Percentiles rank a stretch among this genome's conserved stretches.
phyloP scores from a whole-genome alignment of 2,797 vertebrate species.

The Pelobates cultripes region DNA sequence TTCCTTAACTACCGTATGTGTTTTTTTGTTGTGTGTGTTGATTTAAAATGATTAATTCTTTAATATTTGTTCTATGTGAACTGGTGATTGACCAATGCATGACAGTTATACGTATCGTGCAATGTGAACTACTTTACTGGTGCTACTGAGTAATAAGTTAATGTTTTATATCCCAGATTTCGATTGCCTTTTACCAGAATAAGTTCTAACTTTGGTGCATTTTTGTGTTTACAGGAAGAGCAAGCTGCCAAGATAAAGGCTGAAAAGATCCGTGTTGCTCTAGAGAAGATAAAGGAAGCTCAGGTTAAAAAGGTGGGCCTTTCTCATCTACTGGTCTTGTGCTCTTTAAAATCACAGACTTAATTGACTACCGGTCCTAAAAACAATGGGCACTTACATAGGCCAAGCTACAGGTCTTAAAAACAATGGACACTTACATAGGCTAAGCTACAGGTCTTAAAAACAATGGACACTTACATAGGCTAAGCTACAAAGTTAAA shows the following conservation, averaged over 20 bases:
- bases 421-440: no score
- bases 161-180: no score
- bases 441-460: no score
- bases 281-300: slow-evolving; percentile 98
- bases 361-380: no score
- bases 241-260: slow-evolving; percentile 96
- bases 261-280: slow-evolving; percentile 91
- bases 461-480: no score
- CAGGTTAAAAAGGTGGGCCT: slow-evolving; percentile 94
- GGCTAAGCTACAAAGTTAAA: no score
- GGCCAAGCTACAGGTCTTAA: no score
- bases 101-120: background rate
- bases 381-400: no score
- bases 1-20: no score
- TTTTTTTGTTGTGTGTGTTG: background rate
- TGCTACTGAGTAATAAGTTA: background rate
- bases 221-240: slow-evolving; percentile 84
- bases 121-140: background rate
- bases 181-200: no score
- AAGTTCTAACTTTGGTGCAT: background rate
- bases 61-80: slow-evolving; percentile 3
- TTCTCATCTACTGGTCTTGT: background rate
- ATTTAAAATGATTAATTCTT: background rate
- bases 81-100: background rate
- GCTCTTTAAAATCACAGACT: background rate